Conservation (phyloP, 2,888 invertebrate genomes). For the Strigamia crassipes region DNA sequence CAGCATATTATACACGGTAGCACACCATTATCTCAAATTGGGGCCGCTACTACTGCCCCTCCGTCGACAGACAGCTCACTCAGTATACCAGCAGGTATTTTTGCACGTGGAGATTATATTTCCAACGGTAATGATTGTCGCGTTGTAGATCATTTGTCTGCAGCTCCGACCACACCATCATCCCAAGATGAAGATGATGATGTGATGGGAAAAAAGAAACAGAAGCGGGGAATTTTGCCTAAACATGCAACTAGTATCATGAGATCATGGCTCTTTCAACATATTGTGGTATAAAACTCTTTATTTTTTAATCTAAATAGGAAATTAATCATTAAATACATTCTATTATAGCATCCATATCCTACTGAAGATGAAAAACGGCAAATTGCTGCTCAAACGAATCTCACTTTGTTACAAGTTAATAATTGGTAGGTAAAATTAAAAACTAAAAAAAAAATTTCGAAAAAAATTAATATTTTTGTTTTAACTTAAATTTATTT, state of each 20-base stretch:
- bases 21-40: constrained; percentile 85
- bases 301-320: neutral
- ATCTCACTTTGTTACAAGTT: constrained; percentile 84
- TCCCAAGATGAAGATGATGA: constrained; percentile 64
- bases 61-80: constrained; percentile 60
- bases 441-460: neutral
- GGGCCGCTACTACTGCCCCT: constrained; percentile 69
- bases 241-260: constrained; percentile 95
- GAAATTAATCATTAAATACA: neutral
- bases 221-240: constrained; percentile 88
- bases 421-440: constrained; percentile 70
- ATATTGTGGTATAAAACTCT: constrained; percentile 78
- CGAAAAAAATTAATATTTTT: constrained; percentile 27
- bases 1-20: constrained; percentile 73
- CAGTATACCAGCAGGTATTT: constrained; percentile 49
- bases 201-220: constrained; percentile 64
- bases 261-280: constrained; percentile 95
- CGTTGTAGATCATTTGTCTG: constrained; percentile 24
- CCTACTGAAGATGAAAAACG: constrained; percentile 94
- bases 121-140: neutral
- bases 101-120: neutral
- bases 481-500: neutral
- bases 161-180: constrained; percentile 50
- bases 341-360: constrained; percentile 78
- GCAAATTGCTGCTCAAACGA: constrained; percentile 84